A percentile compares a stretch with the other conserved stretches of the same genome.
phyloP scores from a whole-genome alignment of 1,140 invertebrate species.

The Thalassaphorura encarpata region DNA sequence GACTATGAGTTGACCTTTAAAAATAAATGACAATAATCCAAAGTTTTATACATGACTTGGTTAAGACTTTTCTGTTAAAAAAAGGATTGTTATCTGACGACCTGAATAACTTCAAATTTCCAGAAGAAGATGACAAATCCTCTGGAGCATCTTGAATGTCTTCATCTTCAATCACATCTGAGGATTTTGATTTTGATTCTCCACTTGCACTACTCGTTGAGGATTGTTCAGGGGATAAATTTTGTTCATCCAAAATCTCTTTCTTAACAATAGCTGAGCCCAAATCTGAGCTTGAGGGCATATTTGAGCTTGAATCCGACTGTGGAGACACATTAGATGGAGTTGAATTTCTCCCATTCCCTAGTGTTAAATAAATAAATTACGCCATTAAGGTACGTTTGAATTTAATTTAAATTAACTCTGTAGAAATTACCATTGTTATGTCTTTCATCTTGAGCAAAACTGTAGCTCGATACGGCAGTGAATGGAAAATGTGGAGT shows the following conservation, averaged over 20 bases:
- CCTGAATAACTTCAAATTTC: constrained; percentile 19
- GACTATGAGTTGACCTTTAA: constrained; percentile 14
- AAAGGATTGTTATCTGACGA: background rate
- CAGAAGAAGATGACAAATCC: constrained; percentile 23
- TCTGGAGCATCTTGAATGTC: constrained; percentile 29
- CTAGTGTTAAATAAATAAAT: background rate
- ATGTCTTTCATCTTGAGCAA: constrained; percentile 22
- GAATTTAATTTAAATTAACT: no score
- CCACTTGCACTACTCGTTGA: constrained; percentile 11
- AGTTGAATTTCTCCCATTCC: constrained; percentile 12
- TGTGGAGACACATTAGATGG: constrained; percentile 51
- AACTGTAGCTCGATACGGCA: constrained; percentile 29
- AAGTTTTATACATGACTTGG: no score
- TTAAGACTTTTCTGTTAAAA: no score
- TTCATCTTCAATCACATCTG: background rate
- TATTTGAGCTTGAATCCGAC: constrained; percentile 62
- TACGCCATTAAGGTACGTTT: no score
- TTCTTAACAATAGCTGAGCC: constrained; percentile 35
- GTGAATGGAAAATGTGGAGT: constrained; percentile 25
- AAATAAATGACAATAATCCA: background rate
- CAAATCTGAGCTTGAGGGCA: constrained; percentile 51
- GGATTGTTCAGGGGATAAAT: constrained; percentile 17
- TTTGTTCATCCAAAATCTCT: constrained; percentile 24
- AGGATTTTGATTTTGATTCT: background rate
- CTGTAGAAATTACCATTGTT: no score